phyloP scores from a whole-genome alignment of 1,140 invertebrate species.

The Drosophila elegans region DNA sequence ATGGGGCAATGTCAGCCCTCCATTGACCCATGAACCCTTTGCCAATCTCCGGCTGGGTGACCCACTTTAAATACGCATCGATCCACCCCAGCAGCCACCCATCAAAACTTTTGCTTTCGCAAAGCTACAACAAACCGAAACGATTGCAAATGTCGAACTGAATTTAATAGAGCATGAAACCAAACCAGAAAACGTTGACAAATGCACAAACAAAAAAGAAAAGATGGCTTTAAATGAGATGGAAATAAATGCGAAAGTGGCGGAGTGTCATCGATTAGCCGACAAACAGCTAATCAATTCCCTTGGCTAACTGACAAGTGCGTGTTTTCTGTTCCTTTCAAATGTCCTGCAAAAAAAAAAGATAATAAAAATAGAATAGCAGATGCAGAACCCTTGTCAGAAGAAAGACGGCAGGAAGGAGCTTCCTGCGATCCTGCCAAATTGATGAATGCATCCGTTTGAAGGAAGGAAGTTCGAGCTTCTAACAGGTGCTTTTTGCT shows the following conservation, averaged over 20 bases:
- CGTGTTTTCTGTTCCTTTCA: constrained; percentile 45
- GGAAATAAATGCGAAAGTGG: constrained; percentile 40
- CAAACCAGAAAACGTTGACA: constrained; percentile 51
- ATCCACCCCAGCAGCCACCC: constrained; percentile 25
- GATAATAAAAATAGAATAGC: constrained; percentile 27
- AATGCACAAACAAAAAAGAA: constrained; percentile 4
- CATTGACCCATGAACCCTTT: constrained; percentile 13
- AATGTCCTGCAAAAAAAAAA: constrained; percentile 21
- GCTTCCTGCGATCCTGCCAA: constrained; percentile 64
- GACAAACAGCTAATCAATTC: constrained; percentile 80
- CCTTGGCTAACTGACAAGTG: constrained; percentile 62
- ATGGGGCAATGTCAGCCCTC: neutral
- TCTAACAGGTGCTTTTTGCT: constrained; percentile 64
- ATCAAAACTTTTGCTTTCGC: constrained; percentile 41
- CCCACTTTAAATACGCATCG: constrained; percentile 11
- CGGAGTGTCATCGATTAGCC: constrained; percentile 74
- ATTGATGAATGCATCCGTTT: constrained; percentile 84
- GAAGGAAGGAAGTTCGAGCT: constrained; percentile 67
- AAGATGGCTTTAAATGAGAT: constrained; percentile 11
- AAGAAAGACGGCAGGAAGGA: constrained; percentile 9
- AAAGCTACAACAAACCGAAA: constrained; percentile 28
- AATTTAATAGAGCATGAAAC: constrained; percentile 79
- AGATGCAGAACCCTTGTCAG: constrained; percentile 75
- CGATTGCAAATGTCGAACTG: constrained; percentile 36
- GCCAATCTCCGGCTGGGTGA: constrained; percentile 11